phyloP scores from a whole-genome alignment of 2,888 invertebrate species.

The Tinea pellionella region DNA sequence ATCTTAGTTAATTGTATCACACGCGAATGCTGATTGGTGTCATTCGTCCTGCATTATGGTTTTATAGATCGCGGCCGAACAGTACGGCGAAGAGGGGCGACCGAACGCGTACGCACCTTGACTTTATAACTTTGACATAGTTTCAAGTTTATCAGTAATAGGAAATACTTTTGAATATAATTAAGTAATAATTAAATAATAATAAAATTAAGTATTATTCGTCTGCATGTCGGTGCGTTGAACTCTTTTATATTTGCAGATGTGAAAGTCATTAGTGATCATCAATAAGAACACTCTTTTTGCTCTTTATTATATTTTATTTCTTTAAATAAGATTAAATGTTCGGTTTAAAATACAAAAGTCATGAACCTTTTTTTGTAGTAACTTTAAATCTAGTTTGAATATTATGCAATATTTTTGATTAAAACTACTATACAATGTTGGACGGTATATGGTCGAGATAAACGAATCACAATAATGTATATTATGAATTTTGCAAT shows the following conservation, averaged over 20 bases:
- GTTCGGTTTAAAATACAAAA: no score
- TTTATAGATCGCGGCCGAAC: constrained; percentile 38
- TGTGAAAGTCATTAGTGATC: no score
- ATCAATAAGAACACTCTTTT: no score
- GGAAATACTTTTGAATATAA: background rate
- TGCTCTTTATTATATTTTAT: no score
- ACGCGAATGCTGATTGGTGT: constrained; percentile 42
- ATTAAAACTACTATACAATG: background rate
- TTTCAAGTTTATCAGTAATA: constrained; percentile 27
- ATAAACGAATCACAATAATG: background rate
- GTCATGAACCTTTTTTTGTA: no score
- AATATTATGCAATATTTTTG: background rate
- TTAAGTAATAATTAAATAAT: no score
- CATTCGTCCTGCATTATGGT: constrained; percentile 36
- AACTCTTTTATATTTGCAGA: background rate
- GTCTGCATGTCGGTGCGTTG: background rate
- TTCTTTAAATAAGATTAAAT: no score
- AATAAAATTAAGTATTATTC: no score
- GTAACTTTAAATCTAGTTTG: no score
- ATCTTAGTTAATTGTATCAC: constrained; percentile 38
- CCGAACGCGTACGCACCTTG: constrained; percentile 40
- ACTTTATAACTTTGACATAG: constrained; percentile 40
- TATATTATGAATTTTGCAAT: background rate
- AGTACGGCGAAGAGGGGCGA: constrained; percentile 36
- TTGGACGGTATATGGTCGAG: background rate